phyloP scores from a whole-genome alignment of 2,888 invertebrate species.

The Brenthis daphne region DNA sequence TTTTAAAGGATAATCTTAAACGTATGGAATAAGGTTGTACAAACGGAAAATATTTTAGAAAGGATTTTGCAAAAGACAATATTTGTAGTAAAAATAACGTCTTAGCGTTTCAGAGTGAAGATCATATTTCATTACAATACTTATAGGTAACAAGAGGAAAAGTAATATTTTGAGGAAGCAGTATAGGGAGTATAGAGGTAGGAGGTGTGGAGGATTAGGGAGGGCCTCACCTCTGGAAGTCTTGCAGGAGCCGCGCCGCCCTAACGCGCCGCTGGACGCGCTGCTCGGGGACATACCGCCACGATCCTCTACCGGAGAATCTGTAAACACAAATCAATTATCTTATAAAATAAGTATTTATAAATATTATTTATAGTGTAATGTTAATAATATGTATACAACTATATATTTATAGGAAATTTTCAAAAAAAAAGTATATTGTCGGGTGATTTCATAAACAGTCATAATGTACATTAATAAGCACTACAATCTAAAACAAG shows the following conservation, averaged over 20 bases:
- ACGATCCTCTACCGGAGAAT: conserved; percentile 88
- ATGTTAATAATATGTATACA: too few species aligned
- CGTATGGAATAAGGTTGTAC: too few species aligned
- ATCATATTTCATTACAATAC: too few species aligned
- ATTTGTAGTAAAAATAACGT: too few species aligned
- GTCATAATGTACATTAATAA: not conserved
- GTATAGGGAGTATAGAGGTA: not conserved
- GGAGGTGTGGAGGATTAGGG: conserved; percentile 21
- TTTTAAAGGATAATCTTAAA: too few species aligned
- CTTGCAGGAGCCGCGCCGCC: conserved; percentile 93
- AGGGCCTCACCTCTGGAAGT: conserved; percentile 89
- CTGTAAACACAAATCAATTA: conserved; percentile 58
- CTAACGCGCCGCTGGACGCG: conserved; percentile 85
- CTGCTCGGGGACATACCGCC: conserved; percentile 88
- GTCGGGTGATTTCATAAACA: too few species aligned
- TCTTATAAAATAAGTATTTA: not conserved
- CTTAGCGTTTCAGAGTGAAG: too few species aligned
- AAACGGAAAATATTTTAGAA: too few species aligned
- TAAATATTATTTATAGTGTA: not conserved
- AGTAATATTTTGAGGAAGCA: not conserved
- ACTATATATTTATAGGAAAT: too few species aligned
- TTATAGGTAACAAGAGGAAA: too few species aligned
- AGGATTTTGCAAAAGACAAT: too few species aligned
- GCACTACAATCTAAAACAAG: not conserved
- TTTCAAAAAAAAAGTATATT: too few species aligned